phyloP scores from a whole-genome alignment of 2,888 invertebrate species.

The Caenorhabditis auriculariae region DNA sequence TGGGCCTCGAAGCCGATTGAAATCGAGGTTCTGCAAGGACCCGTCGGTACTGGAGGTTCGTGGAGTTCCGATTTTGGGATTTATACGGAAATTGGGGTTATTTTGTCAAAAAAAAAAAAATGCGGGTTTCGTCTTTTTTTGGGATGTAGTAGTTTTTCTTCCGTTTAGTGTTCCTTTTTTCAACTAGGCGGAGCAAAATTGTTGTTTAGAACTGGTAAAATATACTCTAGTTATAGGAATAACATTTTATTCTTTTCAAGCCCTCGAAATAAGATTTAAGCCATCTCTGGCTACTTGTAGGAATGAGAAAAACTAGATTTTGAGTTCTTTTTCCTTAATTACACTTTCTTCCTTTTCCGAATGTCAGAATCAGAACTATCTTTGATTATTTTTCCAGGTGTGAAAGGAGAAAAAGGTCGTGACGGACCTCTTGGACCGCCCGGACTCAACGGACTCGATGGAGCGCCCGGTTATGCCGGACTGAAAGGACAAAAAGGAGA shows the following conservation, averaged over 20 bases:
- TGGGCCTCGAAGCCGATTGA: constrained; percentile 53
- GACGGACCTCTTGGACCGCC: constrained; percentile 56
- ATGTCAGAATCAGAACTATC: background rate
- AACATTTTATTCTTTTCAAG: background rate
- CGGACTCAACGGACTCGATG: constrained; percentile 54
- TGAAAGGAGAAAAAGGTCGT: constrained; percentile 54
- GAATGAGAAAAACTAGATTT: background rate
- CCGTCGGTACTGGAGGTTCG: constrained; percentile 43
- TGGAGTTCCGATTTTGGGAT: too few relatives aligned
- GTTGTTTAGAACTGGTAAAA: too few relatives aligned
- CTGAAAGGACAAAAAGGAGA: constrained; percentile 54
- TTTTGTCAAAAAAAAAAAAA: too few relatives aligned
- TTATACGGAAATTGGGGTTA: too few relatives aligned
- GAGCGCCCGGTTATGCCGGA: constrained; percentile 55
- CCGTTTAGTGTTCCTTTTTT: too few relatives aligned
- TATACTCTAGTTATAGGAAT: too few relatives aligned
- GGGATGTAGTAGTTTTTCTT: too few relatives aligned
- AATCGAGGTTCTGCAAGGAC: constrained; percentile 60
- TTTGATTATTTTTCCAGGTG: constrained; percentile 43
- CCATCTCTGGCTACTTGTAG: background rate
- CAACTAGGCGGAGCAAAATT: too few relatives aligned
- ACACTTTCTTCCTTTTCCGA: background rate
- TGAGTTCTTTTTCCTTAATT: background rate
- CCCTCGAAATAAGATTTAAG: background rate
- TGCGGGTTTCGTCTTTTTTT: too few relatives aligned